Evolutionary conservation across 2,113 vertebrate genomes (phyloP).

Genomic region (Dipodomys merriami): DNA sequence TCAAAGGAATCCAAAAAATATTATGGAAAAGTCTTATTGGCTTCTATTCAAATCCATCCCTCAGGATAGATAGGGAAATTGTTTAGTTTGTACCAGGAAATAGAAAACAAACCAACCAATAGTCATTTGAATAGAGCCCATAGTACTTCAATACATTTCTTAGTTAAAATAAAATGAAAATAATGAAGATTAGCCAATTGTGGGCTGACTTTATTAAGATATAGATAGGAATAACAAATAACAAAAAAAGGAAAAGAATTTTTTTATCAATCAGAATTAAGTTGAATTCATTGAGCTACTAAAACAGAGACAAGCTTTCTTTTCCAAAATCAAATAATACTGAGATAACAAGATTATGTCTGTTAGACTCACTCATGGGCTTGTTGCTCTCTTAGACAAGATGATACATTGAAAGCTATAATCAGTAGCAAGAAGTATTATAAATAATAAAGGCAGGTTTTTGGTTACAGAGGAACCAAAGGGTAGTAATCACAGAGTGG

Average conservation of each 20-base stretch:
- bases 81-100: background rate
- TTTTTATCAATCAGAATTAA: background rate
- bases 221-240: background rate
- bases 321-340: background rate
- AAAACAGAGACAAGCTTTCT: background rate
- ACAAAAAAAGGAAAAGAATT: background rate
- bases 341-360: background rate
- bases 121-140: too few relatives aligned
- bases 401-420: background rate
- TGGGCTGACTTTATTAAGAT: background rate
- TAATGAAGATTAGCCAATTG: background rate
- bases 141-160: background rate
- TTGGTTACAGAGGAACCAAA: background rate
- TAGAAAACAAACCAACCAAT: background rate
- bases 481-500: background rate
- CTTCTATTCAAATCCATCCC: background rate
- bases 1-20: background rate
- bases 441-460: background rate
- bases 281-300: background rate
- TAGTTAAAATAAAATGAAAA: background rate
- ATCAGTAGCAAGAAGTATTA: background rate
- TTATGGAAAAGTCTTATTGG: background rate
- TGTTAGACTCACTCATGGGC: background rate
- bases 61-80: background rate
- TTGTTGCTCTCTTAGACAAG: background rate